phyloP scores from a whole-genome alignment of 2,888 invertebrate genomes.

The Polymixis flavicincta region DNA sequence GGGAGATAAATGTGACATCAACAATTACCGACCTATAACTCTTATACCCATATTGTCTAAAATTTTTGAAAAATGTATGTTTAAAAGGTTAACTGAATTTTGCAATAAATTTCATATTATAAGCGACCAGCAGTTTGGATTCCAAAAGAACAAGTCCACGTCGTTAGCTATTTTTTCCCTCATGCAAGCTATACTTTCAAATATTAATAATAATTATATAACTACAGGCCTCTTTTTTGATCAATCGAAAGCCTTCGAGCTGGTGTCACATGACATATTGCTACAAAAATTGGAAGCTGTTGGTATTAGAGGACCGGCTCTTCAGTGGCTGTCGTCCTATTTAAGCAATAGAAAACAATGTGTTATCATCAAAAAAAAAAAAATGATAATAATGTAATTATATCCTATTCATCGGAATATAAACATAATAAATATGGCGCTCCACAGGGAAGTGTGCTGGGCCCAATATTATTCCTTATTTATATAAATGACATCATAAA shows the following conservation, averaged over 20 bases:
- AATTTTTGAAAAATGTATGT: no score
- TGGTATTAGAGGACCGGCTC: neutral
- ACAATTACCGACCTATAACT: neutral
- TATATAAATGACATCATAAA: neutral
- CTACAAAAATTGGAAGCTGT: neutral
- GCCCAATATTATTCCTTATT: neutral
- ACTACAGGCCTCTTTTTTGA: neutral
- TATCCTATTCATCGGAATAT: constrained; percentile 3
- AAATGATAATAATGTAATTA: neutral
- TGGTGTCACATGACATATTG: neutral
- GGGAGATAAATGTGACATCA: no score
- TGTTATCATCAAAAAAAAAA: constrained; percentile 5
- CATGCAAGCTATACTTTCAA: no score
- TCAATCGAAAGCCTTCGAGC: neutral
- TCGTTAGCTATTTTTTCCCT: no score
- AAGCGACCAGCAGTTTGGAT: no score
- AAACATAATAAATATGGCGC: neutral
- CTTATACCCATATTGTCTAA: no score
- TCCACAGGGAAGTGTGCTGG: neutral
- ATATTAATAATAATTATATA: no score
- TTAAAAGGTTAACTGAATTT: no score
- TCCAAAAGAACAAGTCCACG: no score
- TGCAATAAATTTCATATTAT: no score
- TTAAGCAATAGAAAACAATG: constrained; percentile 5
- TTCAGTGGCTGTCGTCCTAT: constrained; percentile 2